Percentiles rank a stretch among this genome's conserved stretches.
phyloP scores from a whole-genome alignment of 2,888 invertebrate genomes.

The Mesopsocus fuscifrons region DNA sequence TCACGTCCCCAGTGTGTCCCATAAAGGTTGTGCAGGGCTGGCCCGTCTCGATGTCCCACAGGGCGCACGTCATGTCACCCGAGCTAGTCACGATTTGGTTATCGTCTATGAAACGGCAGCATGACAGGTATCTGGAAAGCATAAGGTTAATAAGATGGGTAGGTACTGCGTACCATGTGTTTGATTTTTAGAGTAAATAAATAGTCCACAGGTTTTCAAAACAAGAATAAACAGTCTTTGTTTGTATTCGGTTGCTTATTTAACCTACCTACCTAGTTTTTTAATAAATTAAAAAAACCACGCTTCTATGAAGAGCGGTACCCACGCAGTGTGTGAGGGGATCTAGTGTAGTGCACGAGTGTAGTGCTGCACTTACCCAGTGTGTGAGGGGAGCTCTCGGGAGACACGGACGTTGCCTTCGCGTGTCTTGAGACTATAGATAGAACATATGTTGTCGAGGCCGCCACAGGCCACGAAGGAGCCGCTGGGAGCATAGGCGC shows the following conservation, averaged over 20 bases:
- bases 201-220: constrained; percentile 91
- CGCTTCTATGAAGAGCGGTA: no score
- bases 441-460: constrained; percentile 99
- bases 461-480: constrained; percentile 99
- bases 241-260: no score
- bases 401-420: constrained; percentile 99
- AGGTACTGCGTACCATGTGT: no score
- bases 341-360: no score
- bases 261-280: no score
- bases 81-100: constrained; percentile 99
- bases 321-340: no score
- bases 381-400: constrained; percentile 97
- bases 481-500: constrained; percentile 98
- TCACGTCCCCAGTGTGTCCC: constrained; percentile 99
- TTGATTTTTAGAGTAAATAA: no score
- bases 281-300: no score
- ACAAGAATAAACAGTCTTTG: no score
- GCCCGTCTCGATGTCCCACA: constrained; percentile 99
- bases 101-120: constrained; percentile 99
- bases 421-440: constrained; percentile 90
- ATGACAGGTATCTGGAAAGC: constrained; percentile 74
- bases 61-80: constrained; percentile 98
- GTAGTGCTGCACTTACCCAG: constrained; percentile 96
- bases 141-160: no score
- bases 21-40: constrained; percentile 98